Percentiles rank a stretch among this genome's conserved stretches.
Conservation (phyloP, 2,888 invertebrate genomes). For the Euzophera pinguis region DNA sequence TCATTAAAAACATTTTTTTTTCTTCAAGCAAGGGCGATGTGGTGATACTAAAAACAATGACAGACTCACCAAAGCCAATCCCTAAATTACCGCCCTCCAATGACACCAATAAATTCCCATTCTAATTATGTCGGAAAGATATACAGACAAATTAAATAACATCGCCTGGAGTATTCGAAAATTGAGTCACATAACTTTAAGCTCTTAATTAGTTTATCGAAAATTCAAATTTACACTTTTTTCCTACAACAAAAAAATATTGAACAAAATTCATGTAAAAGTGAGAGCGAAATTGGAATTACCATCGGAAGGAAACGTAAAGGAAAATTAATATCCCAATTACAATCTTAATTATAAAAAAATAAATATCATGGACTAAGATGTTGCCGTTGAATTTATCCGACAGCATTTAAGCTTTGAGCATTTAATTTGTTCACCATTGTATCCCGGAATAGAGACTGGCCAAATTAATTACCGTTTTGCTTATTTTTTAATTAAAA, state of each 20-base stretch:
- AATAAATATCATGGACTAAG: constrained; percentile 40
- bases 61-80: constrained; percentile 28
- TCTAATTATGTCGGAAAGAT: constrained; percentile 68
- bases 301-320: constrained; percentile 26
- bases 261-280: constrained; percentile 28
- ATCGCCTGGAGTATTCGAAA: constrained; percentile 49
- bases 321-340: constrained; percentile 36
- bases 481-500: constrained; percentile 76
- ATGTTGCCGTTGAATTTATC: constrained; percentile 42
- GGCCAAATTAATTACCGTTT: constrained; percentile 65
- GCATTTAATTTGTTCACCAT: constrained; percentile 62
- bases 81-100: constrained; percentile 57
- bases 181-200: constrained; percentile 58
- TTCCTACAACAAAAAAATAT: constrained; percentile 23
- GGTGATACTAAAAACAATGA: constrained; percentile 43
- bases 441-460: constrained; percentile 50
- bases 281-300: constrained; percentile 33
- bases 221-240: constrained; percentile 42
- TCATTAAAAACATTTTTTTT: too few relatives aligned
- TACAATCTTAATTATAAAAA: constrained; percentile 44
- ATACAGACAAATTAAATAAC: constrained; percentile 67
- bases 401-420: constrained; percentile 39
- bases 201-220: constrained; percentile 53
- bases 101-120: constrained; percentile 72
- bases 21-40: too few relatives aligned